Conservation (phyloP, 2,113 vertebrate species). For the Bothrops jararaca region DNA sequence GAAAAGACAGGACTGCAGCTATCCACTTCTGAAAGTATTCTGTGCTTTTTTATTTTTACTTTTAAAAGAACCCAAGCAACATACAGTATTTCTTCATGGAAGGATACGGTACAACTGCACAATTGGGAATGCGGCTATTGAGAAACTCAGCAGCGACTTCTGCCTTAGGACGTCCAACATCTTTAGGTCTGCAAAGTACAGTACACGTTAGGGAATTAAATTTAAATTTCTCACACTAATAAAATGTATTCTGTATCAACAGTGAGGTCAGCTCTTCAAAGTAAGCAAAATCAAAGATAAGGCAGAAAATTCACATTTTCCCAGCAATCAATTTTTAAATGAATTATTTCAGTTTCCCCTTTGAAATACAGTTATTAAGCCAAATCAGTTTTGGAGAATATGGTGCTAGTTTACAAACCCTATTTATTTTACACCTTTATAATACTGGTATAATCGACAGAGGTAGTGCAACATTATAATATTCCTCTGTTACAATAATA, state of each 20-base stretch:
- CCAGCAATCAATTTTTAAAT: neutral
- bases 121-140: slow-evolving; percentile 85
- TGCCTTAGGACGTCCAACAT: slow-evolving; percentile 92
- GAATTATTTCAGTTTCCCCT: neutral
- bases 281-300: neutral
- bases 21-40: neutral
- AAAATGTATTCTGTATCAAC: neutral
- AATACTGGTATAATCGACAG: neutral
- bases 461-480: neutral
- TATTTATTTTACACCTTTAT: neutral
- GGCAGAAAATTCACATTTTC: neutral
- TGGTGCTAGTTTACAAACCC: neutral
- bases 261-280: neutral
- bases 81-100: slow-evolving; percentile 37
- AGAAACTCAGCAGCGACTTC: slow-evolving; percentile 94
- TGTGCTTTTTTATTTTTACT: neutral
- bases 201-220: slow-evolving; percentile 30
- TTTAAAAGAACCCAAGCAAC: neutral
- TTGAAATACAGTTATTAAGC: neutral
- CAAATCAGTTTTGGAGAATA: neutral
- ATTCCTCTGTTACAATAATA: neutral
- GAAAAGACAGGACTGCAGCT: neutral
- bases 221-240: neutral
- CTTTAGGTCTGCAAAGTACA: slow-evolving; percentile 79
- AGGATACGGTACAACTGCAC: slow-evolving; percentile 94